Base-by-base conservation (phyloP, 2,797 vertebrate species). In the Cryptoblepharus egeriae region DNA sequence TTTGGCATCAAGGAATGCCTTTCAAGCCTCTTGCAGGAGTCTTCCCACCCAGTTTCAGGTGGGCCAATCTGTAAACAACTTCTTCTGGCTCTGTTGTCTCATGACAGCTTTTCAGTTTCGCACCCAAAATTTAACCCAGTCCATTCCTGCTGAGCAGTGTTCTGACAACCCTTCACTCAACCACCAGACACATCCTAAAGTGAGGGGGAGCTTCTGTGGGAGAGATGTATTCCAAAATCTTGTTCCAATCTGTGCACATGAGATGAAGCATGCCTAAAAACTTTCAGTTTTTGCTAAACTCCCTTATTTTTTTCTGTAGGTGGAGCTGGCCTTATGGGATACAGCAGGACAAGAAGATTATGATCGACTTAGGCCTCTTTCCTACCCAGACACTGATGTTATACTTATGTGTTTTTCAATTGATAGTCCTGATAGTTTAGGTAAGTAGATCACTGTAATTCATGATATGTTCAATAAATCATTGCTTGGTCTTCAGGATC, bases 371-470 rank as follows among this genome's bases (percentile, higher is more conserved):
- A 97, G 98, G 88, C 98, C 98, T 75, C 98, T 99, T 92, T 99
- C 98, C 80, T 99, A 99, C 89, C 98, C 98, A 91, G 98, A 99
- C 94, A 99, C 98, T 7, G 98, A 99, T 84, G 98, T 99, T 95
- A 99, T 99, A 95, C 97, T 99, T 94, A 99, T 99, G 98, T 99
- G 98, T 95, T 99, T 99, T 96, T 99, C 98, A 92, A 98, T 99
- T 92, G 98, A 99, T 96, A 99, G 98, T 93, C 98, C 98, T 84
- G 98, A 99, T 97, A 99, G 98, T 96, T 97, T 99, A 97, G 98
- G 98, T 99, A 91, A 97, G 96, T 93, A 60, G 42, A 39, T 26
- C 26, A 83, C 0, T 78, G 63, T 82, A 74, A 83, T 77, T 0
- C 0, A 79, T 89, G 55, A 3, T 13, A 49, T 8, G 2, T 79